phyloP scores from a whole-genome alignment of 2,797 vertebrate genomes.

The Meriones psammophilus region DNA sequence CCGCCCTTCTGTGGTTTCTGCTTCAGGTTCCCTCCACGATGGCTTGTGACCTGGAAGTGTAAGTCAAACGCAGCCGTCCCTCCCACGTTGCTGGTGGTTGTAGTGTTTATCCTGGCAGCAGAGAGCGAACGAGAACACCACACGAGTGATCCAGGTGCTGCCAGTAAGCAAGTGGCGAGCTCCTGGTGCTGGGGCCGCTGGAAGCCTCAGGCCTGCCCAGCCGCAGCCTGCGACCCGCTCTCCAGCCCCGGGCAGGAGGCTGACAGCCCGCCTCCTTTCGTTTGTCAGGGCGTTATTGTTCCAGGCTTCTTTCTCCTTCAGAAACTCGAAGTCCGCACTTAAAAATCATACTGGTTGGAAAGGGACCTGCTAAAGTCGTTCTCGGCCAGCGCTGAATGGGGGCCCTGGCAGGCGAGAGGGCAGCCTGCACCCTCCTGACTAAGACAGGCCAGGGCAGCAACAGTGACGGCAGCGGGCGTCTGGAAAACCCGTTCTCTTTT shows the following conservation, averaged over 20 bases:
- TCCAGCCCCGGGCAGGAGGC: not conserved
- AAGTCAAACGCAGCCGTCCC: not conserved
- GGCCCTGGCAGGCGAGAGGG: not conserved
- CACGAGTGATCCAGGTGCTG: not conserved
- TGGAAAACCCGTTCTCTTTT: slow-evolving; percentile 37
- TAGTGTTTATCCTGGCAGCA: not conserved
- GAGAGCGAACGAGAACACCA: not conserved
- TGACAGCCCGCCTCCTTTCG: not conserved
- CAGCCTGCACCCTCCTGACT: not conserved
- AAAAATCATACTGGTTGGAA: slow-evolving; percentile 51
- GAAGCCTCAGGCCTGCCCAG: not conserved
- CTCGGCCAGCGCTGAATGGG: not conserved
- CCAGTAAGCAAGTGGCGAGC: not conserved
- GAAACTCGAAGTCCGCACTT: not conserved
- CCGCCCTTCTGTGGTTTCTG: not conserved
- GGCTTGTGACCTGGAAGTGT: not conserved
- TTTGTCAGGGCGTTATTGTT: slow-evolving; percentile 5
- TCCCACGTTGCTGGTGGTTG: not conserved
- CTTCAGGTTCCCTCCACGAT: not conserved
- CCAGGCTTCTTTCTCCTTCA: not conserved
- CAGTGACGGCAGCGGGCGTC: not conserved
- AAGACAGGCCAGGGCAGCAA: not conserved
- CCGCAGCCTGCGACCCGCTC: not conserved
- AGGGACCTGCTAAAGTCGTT: not conserved
- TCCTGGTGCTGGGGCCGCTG: not conserved